phyloP scores from a whole-genome alignment of 2,797 vertebrate species.

The Rhinichthys osculus region DNA sequence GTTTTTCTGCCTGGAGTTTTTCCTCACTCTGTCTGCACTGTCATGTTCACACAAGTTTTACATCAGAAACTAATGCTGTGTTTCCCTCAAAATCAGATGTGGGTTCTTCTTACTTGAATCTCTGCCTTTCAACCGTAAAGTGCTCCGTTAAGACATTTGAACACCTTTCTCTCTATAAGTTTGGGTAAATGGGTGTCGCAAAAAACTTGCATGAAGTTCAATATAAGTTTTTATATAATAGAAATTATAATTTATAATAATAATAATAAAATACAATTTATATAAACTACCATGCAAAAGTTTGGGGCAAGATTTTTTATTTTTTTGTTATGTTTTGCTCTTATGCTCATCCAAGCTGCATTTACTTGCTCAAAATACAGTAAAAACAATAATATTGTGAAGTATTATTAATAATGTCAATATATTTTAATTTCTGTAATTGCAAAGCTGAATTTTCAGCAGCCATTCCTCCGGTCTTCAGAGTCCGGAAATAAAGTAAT shows the following conservation, averaged over 20 bases:
- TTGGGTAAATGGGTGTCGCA: neutral
- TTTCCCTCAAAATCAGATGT: neutral
- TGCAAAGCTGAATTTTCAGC: neutral
- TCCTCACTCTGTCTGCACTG: constrained; percentile 23
- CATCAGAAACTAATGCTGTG: constrained; percentile 34
- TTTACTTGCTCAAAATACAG: neutral
- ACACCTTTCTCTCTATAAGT: neutral
- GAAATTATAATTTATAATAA: no score
- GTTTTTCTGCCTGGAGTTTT: constrained; percentile 14
- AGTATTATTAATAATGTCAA: neutral
- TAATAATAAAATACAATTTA: no score
- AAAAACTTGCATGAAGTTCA: neutral
- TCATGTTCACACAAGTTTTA: constrained; percentile 33
- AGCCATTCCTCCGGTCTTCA: neutral
- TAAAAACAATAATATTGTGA: neutral
- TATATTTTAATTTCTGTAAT: neutral
- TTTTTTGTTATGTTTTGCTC: neutral
- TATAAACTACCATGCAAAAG: neutral
- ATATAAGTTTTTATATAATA: neutral
- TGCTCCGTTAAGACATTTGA: neutral
- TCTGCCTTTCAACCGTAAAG: neutral
- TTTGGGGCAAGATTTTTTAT: neutral
- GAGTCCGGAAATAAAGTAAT: neutral
- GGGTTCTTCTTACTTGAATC: neutral
- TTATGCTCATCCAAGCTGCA: neutral